Percentiles rank a stretch among this genome's conserved stretches.
Evolutionary conservation across 2,888 invertebrate genomes (phyloP).

Genomic region (Perdita meconis): DNA sequence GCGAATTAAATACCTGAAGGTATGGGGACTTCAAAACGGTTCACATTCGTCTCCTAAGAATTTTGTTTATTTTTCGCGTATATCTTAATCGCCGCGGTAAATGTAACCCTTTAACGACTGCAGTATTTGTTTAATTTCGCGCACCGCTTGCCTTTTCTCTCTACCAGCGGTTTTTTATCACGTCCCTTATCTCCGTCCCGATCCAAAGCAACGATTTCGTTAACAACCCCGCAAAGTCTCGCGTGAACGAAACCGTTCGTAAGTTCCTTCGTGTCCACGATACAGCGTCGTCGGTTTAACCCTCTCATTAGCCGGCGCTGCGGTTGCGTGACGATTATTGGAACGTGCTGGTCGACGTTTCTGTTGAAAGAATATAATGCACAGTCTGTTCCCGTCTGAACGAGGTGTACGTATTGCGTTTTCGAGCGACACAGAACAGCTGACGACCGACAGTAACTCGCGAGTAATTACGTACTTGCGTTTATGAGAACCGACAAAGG

Average conservation of each 20-base stretch:
- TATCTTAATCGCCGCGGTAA: too few relatives aligned
- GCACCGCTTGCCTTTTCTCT: neutral
- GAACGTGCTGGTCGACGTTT: constrained; percentile 17
- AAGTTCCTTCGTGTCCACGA: constrained; percentile 14
- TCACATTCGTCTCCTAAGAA: too few relatives aligned
- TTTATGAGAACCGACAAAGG: neutral
- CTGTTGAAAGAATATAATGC: constrained; percentile 4
- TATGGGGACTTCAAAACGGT: neutral
- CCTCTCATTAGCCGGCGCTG: constrained; percentile 26
- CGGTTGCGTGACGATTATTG: constrained; percentile 37
- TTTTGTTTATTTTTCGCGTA: too few relatives aligned
- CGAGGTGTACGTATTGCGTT: constrained; percentile 10
- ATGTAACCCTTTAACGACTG: too few relatives aligned
- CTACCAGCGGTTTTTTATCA: neutral
- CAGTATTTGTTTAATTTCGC: neutral
- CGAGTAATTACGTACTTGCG: constrained; percentile 12
- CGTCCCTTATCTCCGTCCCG: neutral
- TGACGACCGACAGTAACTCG: constrained; percentile 12
- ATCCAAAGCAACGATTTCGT: constrained; percentile 36
- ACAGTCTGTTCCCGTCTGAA: constrained; percentile 9
- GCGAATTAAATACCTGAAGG: neutral
- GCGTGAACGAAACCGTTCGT: constrained; percentile 32
- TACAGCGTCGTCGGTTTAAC: constrained; percentile 1
- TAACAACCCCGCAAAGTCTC: constrained; percentile 32
- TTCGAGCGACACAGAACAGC: constrained; percentile 9